Evolutionary conservation across 2,888 invertebrate genomes (phyloP).

Genomic region (Harpalus rubripes): DNA sequence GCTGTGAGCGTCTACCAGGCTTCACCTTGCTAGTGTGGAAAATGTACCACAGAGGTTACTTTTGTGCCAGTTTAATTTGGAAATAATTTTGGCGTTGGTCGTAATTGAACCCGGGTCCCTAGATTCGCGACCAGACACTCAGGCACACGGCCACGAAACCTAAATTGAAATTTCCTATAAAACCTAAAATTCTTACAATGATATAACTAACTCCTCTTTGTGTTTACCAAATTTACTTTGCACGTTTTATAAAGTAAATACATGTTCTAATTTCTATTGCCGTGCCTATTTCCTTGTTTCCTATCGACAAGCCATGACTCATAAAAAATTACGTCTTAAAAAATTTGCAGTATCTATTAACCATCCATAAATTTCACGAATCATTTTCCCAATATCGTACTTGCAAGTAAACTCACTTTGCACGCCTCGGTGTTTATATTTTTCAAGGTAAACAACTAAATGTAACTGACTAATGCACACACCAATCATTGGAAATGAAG

Average conservation of each 20-base stretch:
- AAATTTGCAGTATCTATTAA: neutral
- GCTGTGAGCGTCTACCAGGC: too few relatives aligned
- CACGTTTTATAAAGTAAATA: neutral
- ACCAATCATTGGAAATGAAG: slow-evolving; percentile 7
- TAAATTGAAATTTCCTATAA: too few relatives aligned
- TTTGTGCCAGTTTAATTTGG: too few relatives aligned
- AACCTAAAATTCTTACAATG: too few relatives aligned
- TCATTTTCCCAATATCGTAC: neutral
- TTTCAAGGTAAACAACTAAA: slow-evolving; percentile 36
- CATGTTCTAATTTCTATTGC: neutral
- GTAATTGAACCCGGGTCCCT: too few relatives aligned
- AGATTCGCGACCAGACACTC: too few relatives aligned
- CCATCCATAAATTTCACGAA: slow-evolving; percentile 2
- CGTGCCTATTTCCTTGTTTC: neutral
- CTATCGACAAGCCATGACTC: neutral
- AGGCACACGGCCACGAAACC: too few relatives aligned
- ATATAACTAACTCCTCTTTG: too few relatives aligned
- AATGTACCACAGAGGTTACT: too few relatives aligned
- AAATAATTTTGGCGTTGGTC: too few relatives aligned
- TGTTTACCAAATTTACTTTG: too few relatives aligned
- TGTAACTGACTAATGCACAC: slow-evolving; percentile 33
- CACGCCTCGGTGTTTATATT: slow-evolving; percentile 19
- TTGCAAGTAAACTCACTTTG: neutral
- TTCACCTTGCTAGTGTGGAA: too few relatives aligned
- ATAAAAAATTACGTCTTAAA: neutral